These are phyloP conservation scores for Drosophila prosaltans DNA, from an alignment of 1,140 invertebrate genomes.

Conservation along the genomic window DNA sequence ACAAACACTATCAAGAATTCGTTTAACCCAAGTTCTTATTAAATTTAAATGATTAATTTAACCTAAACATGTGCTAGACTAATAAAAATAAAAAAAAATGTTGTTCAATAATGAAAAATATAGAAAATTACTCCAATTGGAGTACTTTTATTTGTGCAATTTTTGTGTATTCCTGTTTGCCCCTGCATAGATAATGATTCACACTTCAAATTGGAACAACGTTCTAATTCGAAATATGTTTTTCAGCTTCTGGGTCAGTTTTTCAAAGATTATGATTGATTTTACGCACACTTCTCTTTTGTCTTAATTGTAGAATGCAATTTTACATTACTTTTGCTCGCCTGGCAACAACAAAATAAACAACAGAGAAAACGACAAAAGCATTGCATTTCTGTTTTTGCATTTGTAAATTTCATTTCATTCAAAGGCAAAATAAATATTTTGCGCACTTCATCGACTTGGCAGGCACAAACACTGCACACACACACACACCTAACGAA, in stretches of 20 bases:
- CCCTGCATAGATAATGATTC: background rate
- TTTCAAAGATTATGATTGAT: background rate
- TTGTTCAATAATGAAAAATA: no score
- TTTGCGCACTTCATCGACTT: slow-evolving; percentile 68
- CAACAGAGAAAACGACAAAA: background rate
- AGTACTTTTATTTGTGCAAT: no score
- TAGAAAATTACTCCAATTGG: no score
- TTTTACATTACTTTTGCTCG: background rate
- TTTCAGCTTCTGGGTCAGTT: background rate
- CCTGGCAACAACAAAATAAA: background rate
- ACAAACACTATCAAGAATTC: no score
- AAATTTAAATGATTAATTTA: no score
- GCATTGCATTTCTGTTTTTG: slow-evolving; percentile 1
- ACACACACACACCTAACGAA: slow-evolving; percentile 13
- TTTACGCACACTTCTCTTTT: background rate
- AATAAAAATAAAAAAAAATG: no score
- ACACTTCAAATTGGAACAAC: background rate
- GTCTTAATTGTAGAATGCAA: background rate
- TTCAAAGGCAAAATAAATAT: slow-evolving; percentile 58
- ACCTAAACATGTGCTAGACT: no score
- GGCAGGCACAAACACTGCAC: slow-evolving; percentile 29
- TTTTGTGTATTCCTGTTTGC: no score
- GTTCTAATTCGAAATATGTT: background rate
- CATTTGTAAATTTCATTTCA: slow-evolving; percentile 24
- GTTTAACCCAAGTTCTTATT: no score